These are phyloP conservation scores for Syngnathus rostellatus DNA, from an alignment of 2,797 vertebrate genomes.

Conservation along the genomic window DNA sequence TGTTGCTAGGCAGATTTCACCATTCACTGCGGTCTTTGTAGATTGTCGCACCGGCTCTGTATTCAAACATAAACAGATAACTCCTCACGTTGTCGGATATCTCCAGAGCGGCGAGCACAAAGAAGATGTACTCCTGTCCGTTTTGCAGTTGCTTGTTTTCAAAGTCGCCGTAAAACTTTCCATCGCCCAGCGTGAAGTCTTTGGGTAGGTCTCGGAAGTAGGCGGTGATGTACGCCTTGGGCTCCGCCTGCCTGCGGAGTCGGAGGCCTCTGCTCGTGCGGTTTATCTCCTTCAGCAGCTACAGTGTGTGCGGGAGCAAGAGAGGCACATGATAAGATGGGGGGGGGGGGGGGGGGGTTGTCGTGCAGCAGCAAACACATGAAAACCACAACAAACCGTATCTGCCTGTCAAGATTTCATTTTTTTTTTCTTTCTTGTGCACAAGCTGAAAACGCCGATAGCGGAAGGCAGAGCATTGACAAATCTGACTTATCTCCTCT, in stretches of 20 bases:
- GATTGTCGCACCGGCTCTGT: background rate
- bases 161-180: conserved; percentile 89
- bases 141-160: conserved; percentile 93
- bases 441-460: conserved; percentile 5
- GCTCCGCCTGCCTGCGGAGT: conserved; percentile 82
- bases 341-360: conserved; percentile 7
- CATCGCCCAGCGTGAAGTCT: conserved; percentile 91
- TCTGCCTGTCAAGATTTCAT: conserved; percentile 27
- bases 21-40: too few relatives aligned
- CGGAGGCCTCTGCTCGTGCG: conserved; percentile 86
- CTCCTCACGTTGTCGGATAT: conserved; percentile 90
- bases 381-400: conserved; percentile 34
- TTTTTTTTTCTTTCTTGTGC: conserved; percentile 21
- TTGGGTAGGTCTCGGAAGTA: conserved; percentile 91
- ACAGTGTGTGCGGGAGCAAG: conserved; percentile 28
- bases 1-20: background rate
- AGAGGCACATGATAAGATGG: conserved; percentile 33
- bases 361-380: conserved; percentile 28
- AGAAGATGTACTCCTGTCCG: conserved; percentile 96
- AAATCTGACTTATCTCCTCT: background rate
- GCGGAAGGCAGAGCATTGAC: background rate
- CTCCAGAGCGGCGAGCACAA: conserved; percentile 91
- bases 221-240: conserved; percentile 93
- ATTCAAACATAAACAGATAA: background rate
- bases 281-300: conserved; percentile 96